Percentiles rank a stretch among this genome's conserved stretches.
phyloP scores from a whole-genome alignment of 2,797 vertebrate species.

The Holocentrus rufus region DNA sequence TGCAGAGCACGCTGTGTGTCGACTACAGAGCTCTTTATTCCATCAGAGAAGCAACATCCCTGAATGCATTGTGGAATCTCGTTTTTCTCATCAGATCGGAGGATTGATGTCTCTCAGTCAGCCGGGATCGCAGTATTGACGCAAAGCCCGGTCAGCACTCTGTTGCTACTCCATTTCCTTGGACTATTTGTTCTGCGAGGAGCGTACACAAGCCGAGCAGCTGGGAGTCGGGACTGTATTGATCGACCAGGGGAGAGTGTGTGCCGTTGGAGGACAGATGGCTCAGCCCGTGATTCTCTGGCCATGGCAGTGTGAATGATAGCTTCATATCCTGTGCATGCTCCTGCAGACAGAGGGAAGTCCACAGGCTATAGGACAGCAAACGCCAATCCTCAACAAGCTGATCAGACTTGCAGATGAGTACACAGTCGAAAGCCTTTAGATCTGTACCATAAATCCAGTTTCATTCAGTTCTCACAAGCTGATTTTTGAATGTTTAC shows the following conservation, averaged over 20 bases:
- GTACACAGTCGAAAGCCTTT: constrained; percentile 21
- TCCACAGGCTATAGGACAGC: constrained; percentile 3
- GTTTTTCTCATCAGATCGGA: constrained; percentile 18
- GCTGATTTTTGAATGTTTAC: no score
- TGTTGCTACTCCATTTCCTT: constrained; percentile 58
- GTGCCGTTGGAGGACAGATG: constrained; percentile 56
- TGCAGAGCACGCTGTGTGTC: constrained; percentile 23
- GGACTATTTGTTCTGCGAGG: constrained; percentile 61
- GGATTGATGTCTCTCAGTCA: constrained; percentile 32
- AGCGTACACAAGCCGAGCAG: constrained; percentile 63
- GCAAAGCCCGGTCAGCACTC: constrained; percentile 55
- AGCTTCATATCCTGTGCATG: constrained; percentile 39
- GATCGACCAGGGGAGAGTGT: constrained; percentile 56
- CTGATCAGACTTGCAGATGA: constrained; percentile 32
- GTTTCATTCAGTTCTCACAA: no score
- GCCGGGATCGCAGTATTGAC: constrained; percentile 45
- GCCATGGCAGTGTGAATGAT: constrained; percentile 53
- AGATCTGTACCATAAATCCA: not conserved
- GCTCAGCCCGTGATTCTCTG: constrained; percentile 50
- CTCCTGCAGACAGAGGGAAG: constrained; percentile 24
- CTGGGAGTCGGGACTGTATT: constrained; percentile 60
- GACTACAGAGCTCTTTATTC: constrained; percentile 20
- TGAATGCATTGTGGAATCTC: constrained; percentile 2
- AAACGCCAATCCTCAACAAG: constrained; percentile 22
- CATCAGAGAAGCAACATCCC: constrained; percentile 11